Evolutionary conservation across 2,113 vertebrate genomes (phyloP), one percentile per base, ranked within the genome.

Genomic region (Tauraco erythrolophus): DNA sequence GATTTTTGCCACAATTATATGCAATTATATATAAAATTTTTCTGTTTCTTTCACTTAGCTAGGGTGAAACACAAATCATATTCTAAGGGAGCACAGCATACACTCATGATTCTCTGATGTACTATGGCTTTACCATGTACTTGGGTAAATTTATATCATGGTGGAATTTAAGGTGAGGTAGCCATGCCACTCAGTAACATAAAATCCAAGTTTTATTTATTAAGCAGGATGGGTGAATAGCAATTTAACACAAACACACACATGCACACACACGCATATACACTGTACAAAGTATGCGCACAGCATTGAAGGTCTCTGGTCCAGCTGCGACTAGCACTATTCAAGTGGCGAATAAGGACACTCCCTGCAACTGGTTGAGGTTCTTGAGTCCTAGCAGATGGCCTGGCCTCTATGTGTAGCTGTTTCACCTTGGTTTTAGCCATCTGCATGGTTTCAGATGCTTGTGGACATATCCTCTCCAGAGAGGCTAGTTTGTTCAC

Each of bases 241-340:
- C 23, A 35, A 37, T 19, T 75, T 60, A 16, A 35, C 8, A 9
- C 19, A 46, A 7, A 37, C 14, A 27, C 12, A 21, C 22, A 30
- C 17, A 17, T 3, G 4, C 3, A 1, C 41, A 5, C 35, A 19
- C 48, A 45, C 8, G 6, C 5, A 19, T 17, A 17, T 25, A 33
- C 7, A 5, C 12, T 11, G 3, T 53, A 58, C 6, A 54, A 16
- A n/a, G 14, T 15, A 58, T 0, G 0, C 15, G 19, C 16, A 16
- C 12, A 69, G 16, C 1, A 0, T 28, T 82, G 22, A 53, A 53
- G 9, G 33, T 53, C 25, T 58, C 45, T 1, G 1, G 21, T 76
- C n/a, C 25, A 41, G 12, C 35, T 48, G 16, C 19, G 45, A 53
- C 2, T 3, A 70, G 9, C 30, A 58, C 30, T 33, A 19, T 19